phyloP scores from a whole-genome alignment of 2,797 vertebrate species.

The Chromis chromis region DNA sequence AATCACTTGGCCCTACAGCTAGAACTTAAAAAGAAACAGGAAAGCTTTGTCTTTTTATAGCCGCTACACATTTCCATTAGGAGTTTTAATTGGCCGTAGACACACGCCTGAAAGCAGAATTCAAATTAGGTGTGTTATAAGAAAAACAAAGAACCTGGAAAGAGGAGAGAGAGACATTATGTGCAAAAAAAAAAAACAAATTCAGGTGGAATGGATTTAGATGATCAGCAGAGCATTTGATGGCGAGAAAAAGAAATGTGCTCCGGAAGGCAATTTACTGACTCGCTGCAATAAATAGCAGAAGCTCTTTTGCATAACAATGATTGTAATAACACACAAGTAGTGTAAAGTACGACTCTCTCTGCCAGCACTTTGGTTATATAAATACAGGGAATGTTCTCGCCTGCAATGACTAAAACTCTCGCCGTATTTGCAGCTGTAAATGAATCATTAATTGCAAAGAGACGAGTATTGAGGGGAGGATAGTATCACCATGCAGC shows the following conservation, averaged over 20 bases:
- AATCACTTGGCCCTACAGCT: slow-evolving; percentile 43
- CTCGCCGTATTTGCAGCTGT: slow-evolving; percentile 28
- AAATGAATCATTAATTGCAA: slow-evolving; percentile 47
- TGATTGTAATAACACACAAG: slow-evolving; percentile 49
- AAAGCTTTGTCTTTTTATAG: slow-evolving; percentile 57
- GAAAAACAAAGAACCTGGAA: slow-evolving; percentile 49
- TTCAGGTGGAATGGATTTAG: slow-evolving; percentile 35
- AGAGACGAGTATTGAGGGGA: slow-evolving; percentile 21
- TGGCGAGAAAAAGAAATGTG: slow-evolving; percentile 22
- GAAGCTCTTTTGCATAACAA: slow-evolving; percentile 65
- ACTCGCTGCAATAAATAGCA: slow-evolving; percentile 42
- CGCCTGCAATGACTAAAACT: slow-evolving; percentile 26
- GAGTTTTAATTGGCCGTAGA: slow-evolving; percentile 71
- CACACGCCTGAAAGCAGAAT: slow-evolving; percentile 56
- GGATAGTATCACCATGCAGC: slow-evolving; percentile 25
- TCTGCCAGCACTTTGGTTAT: slow-evolving; percentile 46
- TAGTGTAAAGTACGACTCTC: slow-evolving; percentile 41
- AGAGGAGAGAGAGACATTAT: slow-evolving; percentile 26
- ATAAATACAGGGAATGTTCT: slow-evolving; percentile 54
- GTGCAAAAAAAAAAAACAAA: slow-evolving; percentile 35
- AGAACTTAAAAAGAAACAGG: slow-evolving; percentile 57
- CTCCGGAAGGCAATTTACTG: slow-evolving; percentile 54
- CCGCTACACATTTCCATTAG: slow-evolving; percentile 68
- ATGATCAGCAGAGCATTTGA: slow-evolving; percentile 56
- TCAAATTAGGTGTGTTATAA: slow-evolving; percentile 56